A percentile compares a stretch with the other conserved stretches of the same genome.
phyloP scores from a whole-genome alignment of 2,888 invertebrate genomes.

The Caenorhabditis panamensis region DNA sequence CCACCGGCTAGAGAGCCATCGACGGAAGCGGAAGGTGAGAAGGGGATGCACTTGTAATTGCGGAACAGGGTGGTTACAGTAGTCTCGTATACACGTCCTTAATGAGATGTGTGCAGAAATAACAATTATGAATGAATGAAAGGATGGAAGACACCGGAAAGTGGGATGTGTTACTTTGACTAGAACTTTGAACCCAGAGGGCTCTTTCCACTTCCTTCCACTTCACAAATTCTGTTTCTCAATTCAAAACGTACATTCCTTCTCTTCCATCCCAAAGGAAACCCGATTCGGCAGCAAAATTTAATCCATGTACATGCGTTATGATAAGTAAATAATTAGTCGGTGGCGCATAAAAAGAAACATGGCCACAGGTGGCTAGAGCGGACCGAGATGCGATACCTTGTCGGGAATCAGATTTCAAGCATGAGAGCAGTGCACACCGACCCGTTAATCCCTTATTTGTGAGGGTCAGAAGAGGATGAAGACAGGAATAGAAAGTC shows the following conservation, averaged over 20 bases:
- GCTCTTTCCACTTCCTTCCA: no score
- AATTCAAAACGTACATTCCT: no score
- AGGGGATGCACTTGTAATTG: constrained; percentile 14
- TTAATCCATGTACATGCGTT: constrained; percentile 23
- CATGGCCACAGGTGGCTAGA: constrained; percentile 56
- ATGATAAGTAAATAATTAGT: constrained; percentile 61
- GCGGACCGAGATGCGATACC: constrained; percentile 31
- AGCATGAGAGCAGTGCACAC: constrained; percentile 22
- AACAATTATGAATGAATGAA: constrained; percentile 29
- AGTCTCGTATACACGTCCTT: constrained; percentile 17
- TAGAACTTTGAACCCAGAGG: no score
- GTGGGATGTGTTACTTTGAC: no score
- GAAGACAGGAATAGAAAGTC: neutral
- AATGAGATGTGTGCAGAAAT: constrained; percentile 6
- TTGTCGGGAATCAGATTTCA: constrained; percentile 47
- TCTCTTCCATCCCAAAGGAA: no score
- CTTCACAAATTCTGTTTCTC: no score
- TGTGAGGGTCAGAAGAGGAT: neutral
- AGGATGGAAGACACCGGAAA: no score
- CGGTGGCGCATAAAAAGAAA: constrained; percentile 44
- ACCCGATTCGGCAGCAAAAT: no score
- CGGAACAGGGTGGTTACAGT: constrained; percentile 17
- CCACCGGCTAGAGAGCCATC: constrained; percentile 41
- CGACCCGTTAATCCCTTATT: constrained; percentile 44
- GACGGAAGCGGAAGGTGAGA: constrained; percentile 52